Conservation (phyloP, 2,888 invertebrate species). For the Thalpophila matura region DNA sequence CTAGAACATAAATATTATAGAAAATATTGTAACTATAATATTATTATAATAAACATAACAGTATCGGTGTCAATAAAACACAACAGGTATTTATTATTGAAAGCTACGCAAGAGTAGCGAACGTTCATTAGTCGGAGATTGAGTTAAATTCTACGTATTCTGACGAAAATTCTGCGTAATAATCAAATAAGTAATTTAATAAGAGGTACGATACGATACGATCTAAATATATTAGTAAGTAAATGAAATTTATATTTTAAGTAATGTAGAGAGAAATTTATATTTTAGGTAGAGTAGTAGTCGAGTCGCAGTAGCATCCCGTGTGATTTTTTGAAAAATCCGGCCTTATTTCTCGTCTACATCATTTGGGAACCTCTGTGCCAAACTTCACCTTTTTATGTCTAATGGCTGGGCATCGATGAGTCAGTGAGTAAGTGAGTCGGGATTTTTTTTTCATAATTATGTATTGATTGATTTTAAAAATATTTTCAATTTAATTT, state of each 20-base stretch:
- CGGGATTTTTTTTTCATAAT: too few species aligned
- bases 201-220: background rate
- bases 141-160: slow-evolving; percentile 24
- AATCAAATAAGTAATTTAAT: slow-evolving; percentile 33
- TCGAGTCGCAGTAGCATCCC: too few species aligned
- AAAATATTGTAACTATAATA: background rate
- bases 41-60: background rate
- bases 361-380: too few species aligned
- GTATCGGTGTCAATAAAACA: background rate
- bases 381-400: too few species aligned
- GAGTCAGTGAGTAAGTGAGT: too few species aligned
- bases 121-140: slow-evolving; percentile 19
- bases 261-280: slow-evolving; percentile 11
- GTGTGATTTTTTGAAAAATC: too few species aligned
- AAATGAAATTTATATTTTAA: slow-evolving; percentile 30
- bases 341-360: too few species aligned
- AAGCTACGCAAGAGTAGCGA: background rate
- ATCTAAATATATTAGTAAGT: slow-evolving; percentile 20
- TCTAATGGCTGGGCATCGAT: too few species aligned
- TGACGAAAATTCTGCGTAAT: slow-evolving; percentile 17
- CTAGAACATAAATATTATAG: too few species aligned
- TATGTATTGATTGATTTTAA: too few species aligned
- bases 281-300: slow-evolving; percentile 24
- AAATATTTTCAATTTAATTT: slow-evolving; percentile 30
- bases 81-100: slow-evolving; percentile 5